Conservation (phyloP, 2,888 invertebrate genomes). For the Matsumyia berberina region DNA sequence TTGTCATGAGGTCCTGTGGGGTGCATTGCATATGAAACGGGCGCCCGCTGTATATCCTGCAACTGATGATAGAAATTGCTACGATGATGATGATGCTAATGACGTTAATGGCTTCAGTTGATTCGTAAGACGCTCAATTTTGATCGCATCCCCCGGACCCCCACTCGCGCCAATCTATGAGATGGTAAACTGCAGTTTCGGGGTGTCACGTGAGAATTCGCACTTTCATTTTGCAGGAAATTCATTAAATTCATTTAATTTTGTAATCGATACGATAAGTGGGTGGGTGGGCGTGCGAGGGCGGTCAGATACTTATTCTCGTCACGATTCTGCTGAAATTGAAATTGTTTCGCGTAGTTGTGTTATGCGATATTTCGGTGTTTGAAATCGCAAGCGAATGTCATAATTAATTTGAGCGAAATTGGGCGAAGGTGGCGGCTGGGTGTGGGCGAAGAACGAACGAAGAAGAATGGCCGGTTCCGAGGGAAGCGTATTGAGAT, state of each 20-base stretch:
- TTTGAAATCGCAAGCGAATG: slow-evolving; percentile 66
- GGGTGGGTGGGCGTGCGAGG: slow-evolving; percentile 3
- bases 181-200: neutral
- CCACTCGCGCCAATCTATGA: slow-evolving; percentile 1
- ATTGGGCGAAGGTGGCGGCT: slow-evolving; percentile 39
- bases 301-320: slow-evolving; percentile 28
- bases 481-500: slow-evolving; percentile 24
- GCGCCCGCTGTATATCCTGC: slow-evolving; percentile 23
- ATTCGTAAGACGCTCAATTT: slow-evolving; percentile 49
- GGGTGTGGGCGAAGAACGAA: neutral
- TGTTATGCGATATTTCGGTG: slow-evolving; percentile 63
- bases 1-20: slow-evolving; percentile 10
- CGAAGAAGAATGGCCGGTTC: neutral
- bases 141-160: neutral
- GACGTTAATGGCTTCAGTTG: slow-evolving; percentile 52
- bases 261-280: slow-evolving; percentile 45
- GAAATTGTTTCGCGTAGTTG: slow-evolving; percentile 71
- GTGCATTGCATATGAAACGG: slow-evolving; percentile 14
- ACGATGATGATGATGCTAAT: slow-evolving; percentile 57
- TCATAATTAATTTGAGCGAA: slow-evolving; percentile 66
- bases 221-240: slow-evolving; percentile 2
- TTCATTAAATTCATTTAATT: slow-evolving; percentile 56
- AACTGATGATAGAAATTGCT: slow-evolving; percentile 47
- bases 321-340: slow-evolving; percentile 65
- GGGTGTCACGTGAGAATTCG: neutral